Percentiles rank a stretch among this genome's conserved stretches.
Conservation (phyloP, 2,888 invertebrate genomes). For the Metalampra italica region DNA sequence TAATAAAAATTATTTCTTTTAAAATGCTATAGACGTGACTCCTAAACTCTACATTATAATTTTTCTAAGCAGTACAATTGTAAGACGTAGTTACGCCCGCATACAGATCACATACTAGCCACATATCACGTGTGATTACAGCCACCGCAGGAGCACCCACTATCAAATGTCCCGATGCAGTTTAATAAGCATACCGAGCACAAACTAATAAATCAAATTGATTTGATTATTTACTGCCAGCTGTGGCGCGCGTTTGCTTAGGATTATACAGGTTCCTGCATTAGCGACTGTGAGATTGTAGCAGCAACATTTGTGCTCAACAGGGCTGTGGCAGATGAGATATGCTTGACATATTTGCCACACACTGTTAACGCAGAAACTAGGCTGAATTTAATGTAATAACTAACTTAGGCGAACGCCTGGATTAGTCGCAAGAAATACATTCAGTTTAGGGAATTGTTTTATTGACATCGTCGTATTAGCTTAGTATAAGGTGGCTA, state of each 20-base stretch:
- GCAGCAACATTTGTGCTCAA: not conserved
- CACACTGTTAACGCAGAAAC: too few species aligned
- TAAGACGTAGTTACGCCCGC: too few species aligned
- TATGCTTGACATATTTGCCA: not conserved
- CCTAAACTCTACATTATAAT: too few species aligned
- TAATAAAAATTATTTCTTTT: too few species aligned
- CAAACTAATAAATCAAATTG: conserved; percentile 65
- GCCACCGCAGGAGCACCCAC: conserved; percentile 15
- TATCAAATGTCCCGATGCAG: conserved; percentile 51
- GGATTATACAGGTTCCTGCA: conserved; percentile 35
- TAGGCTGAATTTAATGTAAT: too few species aligned
- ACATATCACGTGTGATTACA: conserved; percentile 1
- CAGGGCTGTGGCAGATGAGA: not conserved
- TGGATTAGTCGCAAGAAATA: not conserved
- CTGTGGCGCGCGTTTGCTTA: conserved; percentile 29
- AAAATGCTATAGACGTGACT: too few species aligned
- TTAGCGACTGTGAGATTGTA: conserved; percentile 17
- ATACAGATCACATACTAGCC: not conserved
- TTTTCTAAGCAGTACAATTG: too few species aligned
- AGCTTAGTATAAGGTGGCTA: too few species aligned
- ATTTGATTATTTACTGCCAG: conserved; percentile 65
- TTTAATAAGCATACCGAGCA: conserved; percentile 61
- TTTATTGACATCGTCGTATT: too few species aligned
- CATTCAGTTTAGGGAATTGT: too few species aligned
- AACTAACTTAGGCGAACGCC: too few species aligned